Percentiles rank a stretch among this genome's conserved stretches.
Conservation (phyloP, 2,797 vertebrate genomes). For the Brachymystax lenok region DNA sequence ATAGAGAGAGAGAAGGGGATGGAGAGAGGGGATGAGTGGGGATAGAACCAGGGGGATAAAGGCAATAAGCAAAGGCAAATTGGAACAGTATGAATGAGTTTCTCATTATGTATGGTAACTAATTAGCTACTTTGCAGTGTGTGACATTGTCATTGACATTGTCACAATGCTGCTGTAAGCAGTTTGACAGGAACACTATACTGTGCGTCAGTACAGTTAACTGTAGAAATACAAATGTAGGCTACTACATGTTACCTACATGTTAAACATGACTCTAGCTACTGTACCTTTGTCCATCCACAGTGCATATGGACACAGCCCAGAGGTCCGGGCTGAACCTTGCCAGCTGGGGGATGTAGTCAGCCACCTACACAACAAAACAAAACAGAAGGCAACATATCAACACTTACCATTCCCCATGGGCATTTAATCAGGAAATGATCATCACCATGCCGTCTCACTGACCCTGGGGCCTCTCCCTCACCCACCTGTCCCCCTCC, state of each 20-base stretch:
- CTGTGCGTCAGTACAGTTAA: neutral
- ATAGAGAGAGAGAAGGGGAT: neutral
- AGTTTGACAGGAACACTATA: neutral
- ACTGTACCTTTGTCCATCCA: constrained; percentile 93
- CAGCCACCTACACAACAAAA: constrained; percentile 84
- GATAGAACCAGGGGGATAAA: neutral
- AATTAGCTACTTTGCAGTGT: neutral
- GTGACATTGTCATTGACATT: neutral
- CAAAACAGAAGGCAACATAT: constrained; percentile 10
- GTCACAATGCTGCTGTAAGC: neutral
- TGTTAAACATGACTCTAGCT: neutral
- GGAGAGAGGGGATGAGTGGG: neutral
- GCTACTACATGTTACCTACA: too few species aligned
- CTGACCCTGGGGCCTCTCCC: too few species aligned
- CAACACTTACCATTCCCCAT: constrained; percentile 78
- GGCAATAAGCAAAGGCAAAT: neutral
- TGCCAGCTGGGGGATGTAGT: constrained; percentile 97
- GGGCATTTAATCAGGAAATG: too few species aligned
- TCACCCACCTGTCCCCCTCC: constrained; percentile 89
- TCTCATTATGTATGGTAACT: neutral
- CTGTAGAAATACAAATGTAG: too few species aligned
- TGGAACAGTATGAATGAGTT: too few species aligned
- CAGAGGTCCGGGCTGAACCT: constrained; percentile 98
- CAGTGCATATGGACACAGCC: constrained; percentile 94
- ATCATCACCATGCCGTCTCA: neutral